Conservation (phyloP, 2,113 vertebrate species). For the Brachypodius melanocephalos region DNA sequence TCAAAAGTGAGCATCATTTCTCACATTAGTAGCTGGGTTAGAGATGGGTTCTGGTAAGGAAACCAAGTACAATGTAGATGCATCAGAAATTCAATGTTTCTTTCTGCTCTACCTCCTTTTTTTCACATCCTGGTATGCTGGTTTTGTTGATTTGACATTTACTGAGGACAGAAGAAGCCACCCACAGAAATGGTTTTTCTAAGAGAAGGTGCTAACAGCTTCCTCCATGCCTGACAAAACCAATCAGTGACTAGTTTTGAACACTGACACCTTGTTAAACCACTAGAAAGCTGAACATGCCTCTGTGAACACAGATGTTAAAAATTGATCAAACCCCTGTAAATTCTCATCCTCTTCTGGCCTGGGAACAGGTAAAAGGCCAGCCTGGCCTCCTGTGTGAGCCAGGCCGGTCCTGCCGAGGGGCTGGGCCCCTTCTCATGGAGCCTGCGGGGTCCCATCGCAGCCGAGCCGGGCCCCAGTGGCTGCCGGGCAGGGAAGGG, state of each 20-base stretch:
- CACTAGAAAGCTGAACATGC: background rate
- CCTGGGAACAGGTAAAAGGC: background rate
- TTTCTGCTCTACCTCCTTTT: background rate
- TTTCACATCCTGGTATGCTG: background rate
- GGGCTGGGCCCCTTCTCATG: too few relatives aligned
- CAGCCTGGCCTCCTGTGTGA: too few relatives aligned
- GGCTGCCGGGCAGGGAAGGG: too few relatives aligned
- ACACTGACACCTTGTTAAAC: background rate
- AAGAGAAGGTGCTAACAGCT: background rate
- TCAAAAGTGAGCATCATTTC: background rate
- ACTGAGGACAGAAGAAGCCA: background rate
- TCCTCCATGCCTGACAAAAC: background rate
- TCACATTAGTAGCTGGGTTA: background rate
- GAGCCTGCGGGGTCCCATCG: too few relatives aligned
- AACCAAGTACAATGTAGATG: background rate
- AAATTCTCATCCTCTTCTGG: too few relatives aligned
- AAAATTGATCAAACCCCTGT: background rate
- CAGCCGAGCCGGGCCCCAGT: too few relatives aligned
- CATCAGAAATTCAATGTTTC: background rate
- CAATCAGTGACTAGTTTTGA: background rate
- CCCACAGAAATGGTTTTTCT: background rate
- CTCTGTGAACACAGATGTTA: background rate
- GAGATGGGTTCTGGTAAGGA: background rate
- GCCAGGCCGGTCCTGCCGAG: too few relatives aligned
- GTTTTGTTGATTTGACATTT: background rate